These are phyloP conservation scores for Gymnobelideus leadbeateri DNA, from an alignment of 2,113 vertebrate species.

Conservation along the genomic window DNA sequence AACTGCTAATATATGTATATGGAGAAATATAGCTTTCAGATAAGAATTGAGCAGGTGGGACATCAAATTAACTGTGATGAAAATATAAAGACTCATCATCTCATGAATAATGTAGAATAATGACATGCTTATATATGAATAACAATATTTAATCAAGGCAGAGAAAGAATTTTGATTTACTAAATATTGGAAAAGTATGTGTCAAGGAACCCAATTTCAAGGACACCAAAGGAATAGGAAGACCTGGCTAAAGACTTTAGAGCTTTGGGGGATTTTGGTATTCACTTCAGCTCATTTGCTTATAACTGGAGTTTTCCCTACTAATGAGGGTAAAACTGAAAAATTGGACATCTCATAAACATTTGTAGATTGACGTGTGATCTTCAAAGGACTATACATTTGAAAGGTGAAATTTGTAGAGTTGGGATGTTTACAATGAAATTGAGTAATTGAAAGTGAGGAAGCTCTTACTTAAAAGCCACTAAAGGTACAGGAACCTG, in stretches of 20 bases:
- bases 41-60: background rate
- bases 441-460: background rate
- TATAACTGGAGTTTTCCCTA: background rate
- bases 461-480: background rate
- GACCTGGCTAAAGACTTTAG: background rate
- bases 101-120: background rate
- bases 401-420: background rate
- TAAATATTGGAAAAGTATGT: background rate
- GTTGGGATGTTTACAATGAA: background rate
- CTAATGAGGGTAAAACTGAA: background rate
- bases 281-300: background rate
- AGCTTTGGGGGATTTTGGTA: background rate
- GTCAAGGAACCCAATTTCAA: background rate
- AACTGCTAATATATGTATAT: background rate
- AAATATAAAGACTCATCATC: background rate
- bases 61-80: background rate
- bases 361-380: background rate
- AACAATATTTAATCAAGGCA: background rate
- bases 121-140: background rate
- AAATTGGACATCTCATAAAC: background rate
- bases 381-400: background rate
- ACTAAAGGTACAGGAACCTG: background rate
- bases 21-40: background rate
- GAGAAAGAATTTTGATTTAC: background rate
- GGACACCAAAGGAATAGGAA: background rate